Evolutionary conservation across 2,113 vertebrate species (phyloP).

Genomic region (Cololabis saira): DNA sequence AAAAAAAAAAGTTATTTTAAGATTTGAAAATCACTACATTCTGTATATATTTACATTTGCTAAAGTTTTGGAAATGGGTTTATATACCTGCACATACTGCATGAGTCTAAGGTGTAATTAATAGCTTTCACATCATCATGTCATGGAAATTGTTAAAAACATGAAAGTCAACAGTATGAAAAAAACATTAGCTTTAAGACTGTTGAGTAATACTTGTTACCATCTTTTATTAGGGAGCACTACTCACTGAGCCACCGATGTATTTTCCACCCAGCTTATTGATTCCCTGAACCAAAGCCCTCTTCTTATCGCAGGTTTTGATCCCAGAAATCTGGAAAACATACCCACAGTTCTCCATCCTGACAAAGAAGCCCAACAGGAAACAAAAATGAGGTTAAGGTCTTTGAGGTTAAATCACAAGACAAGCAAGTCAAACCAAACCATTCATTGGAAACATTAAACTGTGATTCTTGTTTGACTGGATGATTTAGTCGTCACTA

Average conservation of each 20-base stretch:
- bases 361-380: not conserved
- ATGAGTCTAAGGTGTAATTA: too few relatives aligned
- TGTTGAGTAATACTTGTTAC: too few relatives aligned
- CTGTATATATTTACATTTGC: too few relatives aligned
- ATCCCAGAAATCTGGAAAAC: conserved; percentile 84
- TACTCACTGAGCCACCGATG: conserved; percentile 82
- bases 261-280: conserved; percentile 76
- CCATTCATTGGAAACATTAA: not conserved
- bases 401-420: not conserved
- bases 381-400: not conserved
- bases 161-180: too few relatives aligned
- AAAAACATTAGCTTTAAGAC: too few relatives aligned
- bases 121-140: too few relatives aligned
- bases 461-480: conserved; percentile 28
- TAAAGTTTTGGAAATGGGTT: too few relatives aligned
- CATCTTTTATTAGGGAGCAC: not conserved
- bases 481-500: not conserved
- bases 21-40: too few relatives aligned
- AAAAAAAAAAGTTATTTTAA: too few relatives aligned
- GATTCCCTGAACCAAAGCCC: conserved; percentile 70
- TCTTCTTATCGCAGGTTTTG: conserved; percentile 69
- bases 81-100: too few relatives aligned
- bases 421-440: fast-evolving
- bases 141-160: too few relatives aligned
- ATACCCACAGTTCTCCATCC: conserved; percentile 62